Evolutionary conservation across 1,140 invertebrate species (phyloP), one percentile per base, ranked within the genome.

Genomic region (Diploscapter pachys): DNA sequence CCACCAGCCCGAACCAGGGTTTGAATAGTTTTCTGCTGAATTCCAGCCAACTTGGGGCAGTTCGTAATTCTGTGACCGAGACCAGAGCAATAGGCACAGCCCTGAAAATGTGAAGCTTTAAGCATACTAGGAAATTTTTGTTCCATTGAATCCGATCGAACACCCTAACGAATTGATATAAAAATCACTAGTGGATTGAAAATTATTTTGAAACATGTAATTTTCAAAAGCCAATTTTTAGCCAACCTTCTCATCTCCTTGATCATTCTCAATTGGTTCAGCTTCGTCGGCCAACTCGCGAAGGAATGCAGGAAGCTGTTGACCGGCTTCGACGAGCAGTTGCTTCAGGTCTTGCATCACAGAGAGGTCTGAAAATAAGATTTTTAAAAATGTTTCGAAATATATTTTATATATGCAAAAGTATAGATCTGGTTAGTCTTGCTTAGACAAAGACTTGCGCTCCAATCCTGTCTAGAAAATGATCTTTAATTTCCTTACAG

Each of bases 41-140:
- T 91, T 0, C 95, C 94, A 86, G 98, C 96, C 85, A 99, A 87
- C 89, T 98, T 98, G 0, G 96, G 97, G 91, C 97, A 99, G 85
- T 98, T 94, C 75, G 95, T 98, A 81, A 99, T 99, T 82, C 96
- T 90, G 88, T 99, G 97, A 74, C 96, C 97, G 71, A 99, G 88
- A 85, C 97, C 97, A 82, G 95, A 96, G 87, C 97, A 99, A 87
- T 98, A 99, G 84, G 93, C 93, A 87, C 97, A 99, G 3, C 97
- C 97, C 85, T 92, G 90, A 76, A 31, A 31, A 31, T 31, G 31
- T 31, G 31, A 31, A 65, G 57, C 31, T 31, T 31, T 31, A 31
- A 31, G 31, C 31, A 31, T 31, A 31, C 0, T 31, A 31, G 31
- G 31, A 31, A 31, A 31, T 31, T 31, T 31, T 31, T 31, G 31